Base-by-base conservation (phyloP, 64 coral and sea anemone species). In the Orbicella faveolata region DNA sequence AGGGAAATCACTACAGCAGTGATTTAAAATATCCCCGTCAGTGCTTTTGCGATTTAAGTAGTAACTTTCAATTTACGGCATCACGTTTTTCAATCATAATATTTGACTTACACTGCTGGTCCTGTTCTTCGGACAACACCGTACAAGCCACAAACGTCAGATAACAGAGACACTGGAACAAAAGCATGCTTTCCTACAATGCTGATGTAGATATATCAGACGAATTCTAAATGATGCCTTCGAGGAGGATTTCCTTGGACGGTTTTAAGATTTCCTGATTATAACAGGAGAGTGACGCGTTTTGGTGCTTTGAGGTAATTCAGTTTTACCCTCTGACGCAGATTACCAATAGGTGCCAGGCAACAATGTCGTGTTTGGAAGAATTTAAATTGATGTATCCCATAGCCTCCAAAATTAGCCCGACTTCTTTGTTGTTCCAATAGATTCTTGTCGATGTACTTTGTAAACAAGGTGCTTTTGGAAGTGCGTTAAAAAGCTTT, bases 361-460 rank as follows among this genome's bases (percentile, higher is more conserved):
- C 52, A 79, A 79, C 77, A 23, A 59, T 55, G 77, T 59, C 20
- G 53, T 79, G 6, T 55, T 79, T 79, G 8, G n/a, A 79, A 79
- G 48, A 79, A 79, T 79, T 79, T 79, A 33, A 79, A 79, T 54
- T 79, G 52, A 55, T 55, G 77, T 57, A 13, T 41, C 37, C 37
- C 75, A 17, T 44, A 44, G 41, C 19, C 11, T 48, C 52, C 52
- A 33, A 54, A 79, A 30, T 54, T 13, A 79, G 77, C 2, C 77
- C 23, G 77, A 79, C 77, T 30, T 79, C 52, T 79, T 79, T 79
- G 52, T 79, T 79, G 77, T 57, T 79, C 15, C 53, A 79, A 79
- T 30, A 52, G 21, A 9, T 41, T 79, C 37, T 41, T 21, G 44
- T 54, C 52, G 23, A 30, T 79, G 73, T 13, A 55, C 52, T 54